These are phyloP conservation scores for Heptranchias perlo DNA, from an alignment of 2,113 vertebrate genomes.

Conservation along the genomic window DNA sequence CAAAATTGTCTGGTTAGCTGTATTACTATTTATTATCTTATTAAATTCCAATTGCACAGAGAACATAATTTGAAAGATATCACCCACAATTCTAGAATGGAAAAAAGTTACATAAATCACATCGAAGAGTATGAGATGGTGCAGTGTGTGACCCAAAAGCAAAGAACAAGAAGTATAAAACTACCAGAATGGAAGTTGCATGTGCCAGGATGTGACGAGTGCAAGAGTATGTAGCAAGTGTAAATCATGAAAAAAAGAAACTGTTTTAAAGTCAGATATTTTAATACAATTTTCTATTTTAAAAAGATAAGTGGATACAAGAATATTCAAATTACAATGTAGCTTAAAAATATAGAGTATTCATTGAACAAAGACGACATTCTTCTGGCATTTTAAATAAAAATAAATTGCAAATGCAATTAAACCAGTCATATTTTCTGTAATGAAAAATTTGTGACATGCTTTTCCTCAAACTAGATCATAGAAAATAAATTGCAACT, in stretches of 20 bases:
- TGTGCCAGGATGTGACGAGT: not conserved
- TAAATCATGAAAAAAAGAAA: not conserved
- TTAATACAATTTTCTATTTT: not conserved
- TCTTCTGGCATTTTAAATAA: not conserved
- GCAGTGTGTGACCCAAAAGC: not conserved
- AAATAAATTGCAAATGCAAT: conserved; percentile 23
- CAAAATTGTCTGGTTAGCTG: not conserved
- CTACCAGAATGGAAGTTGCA: not conserved
- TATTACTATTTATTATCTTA: not conserved
- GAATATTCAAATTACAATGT: not conserved
- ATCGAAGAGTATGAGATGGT: too few species aligned
- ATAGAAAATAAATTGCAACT: not conserved
- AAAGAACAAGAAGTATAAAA: not conserved
- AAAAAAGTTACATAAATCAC: not conserved
- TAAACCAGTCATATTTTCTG: not conserved
- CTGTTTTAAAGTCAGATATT: not conserved
- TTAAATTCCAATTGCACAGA: not conserved
- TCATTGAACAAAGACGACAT: not conserved
- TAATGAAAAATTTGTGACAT: not conserved
- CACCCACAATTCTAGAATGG: not conserved
- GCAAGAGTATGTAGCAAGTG: too few species aligned
- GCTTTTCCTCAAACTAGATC: not conserved
- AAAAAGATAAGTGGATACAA: not conserved
- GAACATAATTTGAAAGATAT: not conserved
- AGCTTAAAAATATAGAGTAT: not conserved